phyloP scores from a whole-genome alignment of 2,888 invertebrate species.

The Acronicta leporina region DNA sequence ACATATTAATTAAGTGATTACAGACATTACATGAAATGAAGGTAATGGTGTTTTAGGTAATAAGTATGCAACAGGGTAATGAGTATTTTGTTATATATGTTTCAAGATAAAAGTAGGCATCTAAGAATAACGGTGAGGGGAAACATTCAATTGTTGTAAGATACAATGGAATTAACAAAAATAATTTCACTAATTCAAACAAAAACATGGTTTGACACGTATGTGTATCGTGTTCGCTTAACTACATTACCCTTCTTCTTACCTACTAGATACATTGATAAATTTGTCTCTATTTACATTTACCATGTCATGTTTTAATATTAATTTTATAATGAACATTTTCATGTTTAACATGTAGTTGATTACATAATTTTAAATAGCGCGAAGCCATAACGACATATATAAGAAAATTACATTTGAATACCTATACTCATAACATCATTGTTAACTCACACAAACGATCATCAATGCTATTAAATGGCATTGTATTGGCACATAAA shows the following conservation, averaged over 20 bases:
- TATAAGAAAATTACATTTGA: slow-evolving; percentile 26
- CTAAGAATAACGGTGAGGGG: not conserved
- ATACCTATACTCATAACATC: slow-evolving; percentile 37
- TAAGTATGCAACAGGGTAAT: slow-evolving; percentile 9
- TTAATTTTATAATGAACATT: slow-evolving; percentile 39
- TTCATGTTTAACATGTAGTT: slow-evolving; percentile 49
- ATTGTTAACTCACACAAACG: slow-evolving; percentile 30
- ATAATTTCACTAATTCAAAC: slow-evolving; percentile 11
- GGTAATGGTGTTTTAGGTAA: slow-evolving; percentile 3
- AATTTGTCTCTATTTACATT: slow-evolving; percentile 54
- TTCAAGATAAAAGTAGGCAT: not conserved
- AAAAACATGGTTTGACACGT: slow-evolving; percentile 23
- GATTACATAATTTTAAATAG: slow-evolving; percentile 41
- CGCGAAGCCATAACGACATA: slow-evolving; percentile 40
- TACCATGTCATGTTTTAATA: slow-evolving; percentile 39
- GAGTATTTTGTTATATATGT: not conserved
- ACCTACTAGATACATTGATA: slow-evolving; percentile 47
- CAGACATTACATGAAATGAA: slow-evolving; percentile 1
- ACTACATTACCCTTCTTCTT: slow-evolving; percentile 56
- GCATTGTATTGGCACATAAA: slow-evolving; percentile 28
- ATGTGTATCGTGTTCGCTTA: slow-evolving; percentile 30
- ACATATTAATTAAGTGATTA: not conserved
- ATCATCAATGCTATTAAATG: slow-evolving; percentile 42
- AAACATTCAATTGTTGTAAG: slow-evolving; percentile 2
- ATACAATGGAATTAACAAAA: not conserved